Base-by-base conservation (phyloP, 2,113 vertebrate genomes). In the Bos indicus region DNA sequence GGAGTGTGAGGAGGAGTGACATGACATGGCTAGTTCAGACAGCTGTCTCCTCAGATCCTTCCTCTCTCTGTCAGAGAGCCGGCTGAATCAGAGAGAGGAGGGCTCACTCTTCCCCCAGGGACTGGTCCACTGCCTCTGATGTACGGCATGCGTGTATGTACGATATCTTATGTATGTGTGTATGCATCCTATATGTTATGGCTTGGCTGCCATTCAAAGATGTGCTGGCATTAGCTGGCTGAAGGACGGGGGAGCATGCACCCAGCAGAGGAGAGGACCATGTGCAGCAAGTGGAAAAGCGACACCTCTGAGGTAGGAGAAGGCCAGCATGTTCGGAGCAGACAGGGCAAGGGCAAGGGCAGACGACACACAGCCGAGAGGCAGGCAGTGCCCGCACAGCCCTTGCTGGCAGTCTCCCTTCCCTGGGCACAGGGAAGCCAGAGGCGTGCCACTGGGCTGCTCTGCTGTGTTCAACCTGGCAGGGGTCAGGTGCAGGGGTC, bases 51-150 rank as follows among this genome's bases (percentile, higher is more conserved):
- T 14, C 19, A 83, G 71, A 48, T 23, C 25, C 26, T 89, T 80
- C 40, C 23, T n/a, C 2, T 19, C 36, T 64, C 46, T 60, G n/a
- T 25, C 11, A 9, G 23, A 80, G 14, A 93, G 62, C 10, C 11
- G 52, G 48, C 56, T 23, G 43, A 80, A 26, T 88, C 48, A 36
- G 33, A 95, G 30, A 7, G 46, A 33, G 5, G 52, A 28, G 21
- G 82, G 15, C 12, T 57, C 25, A 43, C 17, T 30, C 43, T 9
- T 36, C 0, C 15, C 2, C 1, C 1, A 8, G 30, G 36, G 43
- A 1, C 36, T 25, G 15, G 62, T 43, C 11, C 28, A 5, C 5
- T n/a, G 59, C 26, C 64, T 96, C 46, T 2, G 17, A 17, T 12
- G 12, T 14, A 64, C 30, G 23, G 30, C 25, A 33, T 7, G 71